These are phyloP conservation scores for Drosophila colorata DNA, from an alignment of 2,888 invertebrate genomes.

Conservation along the genomic window DNA sequence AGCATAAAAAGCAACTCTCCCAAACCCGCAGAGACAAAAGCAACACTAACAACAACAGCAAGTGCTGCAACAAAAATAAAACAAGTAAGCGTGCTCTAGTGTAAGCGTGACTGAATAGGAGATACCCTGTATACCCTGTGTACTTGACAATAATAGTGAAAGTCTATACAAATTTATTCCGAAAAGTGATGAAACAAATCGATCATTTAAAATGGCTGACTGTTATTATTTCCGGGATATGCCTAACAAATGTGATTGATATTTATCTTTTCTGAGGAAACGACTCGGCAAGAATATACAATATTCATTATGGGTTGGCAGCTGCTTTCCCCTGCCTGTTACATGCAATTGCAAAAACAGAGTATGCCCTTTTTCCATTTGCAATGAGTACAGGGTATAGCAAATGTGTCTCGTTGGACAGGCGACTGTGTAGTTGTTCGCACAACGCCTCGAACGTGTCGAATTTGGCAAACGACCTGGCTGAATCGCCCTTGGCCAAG, in stretches of 20 bases:
- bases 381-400: background rate
- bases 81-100: background rate
- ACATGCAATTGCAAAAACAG: background rate
- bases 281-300: no score
- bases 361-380: background rate
- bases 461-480: slow-evolving; percentile 50
- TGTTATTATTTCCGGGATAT: no score
- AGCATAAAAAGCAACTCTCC: slow-evolving; percentile 56
- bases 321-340: background rate
- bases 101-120: background rate
- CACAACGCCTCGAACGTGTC: slow-evolving; percentile 52
- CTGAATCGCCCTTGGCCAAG: slow-evolving; percentile 18
- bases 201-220: no score
- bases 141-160: no score
- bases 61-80: background rate
- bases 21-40: slow-evolving; percentile 26
- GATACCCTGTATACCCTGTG: background rate
- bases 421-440: slow-evolving; percentile 39
- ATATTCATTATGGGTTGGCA: no score
- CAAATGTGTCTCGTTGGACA: slow-evolving; percentile 49
- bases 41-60: slow-evolving; percentile 37
- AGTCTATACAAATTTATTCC: no score
- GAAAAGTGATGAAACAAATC: no score
- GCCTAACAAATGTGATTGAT: no score
- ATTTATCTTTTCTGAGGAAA: no score